Evolutionary conservation across 1,140 invertebrate genomes (phyloP), one percentile per base, ranked within the genome.

Genomic region (Lerema accius): DNA sequence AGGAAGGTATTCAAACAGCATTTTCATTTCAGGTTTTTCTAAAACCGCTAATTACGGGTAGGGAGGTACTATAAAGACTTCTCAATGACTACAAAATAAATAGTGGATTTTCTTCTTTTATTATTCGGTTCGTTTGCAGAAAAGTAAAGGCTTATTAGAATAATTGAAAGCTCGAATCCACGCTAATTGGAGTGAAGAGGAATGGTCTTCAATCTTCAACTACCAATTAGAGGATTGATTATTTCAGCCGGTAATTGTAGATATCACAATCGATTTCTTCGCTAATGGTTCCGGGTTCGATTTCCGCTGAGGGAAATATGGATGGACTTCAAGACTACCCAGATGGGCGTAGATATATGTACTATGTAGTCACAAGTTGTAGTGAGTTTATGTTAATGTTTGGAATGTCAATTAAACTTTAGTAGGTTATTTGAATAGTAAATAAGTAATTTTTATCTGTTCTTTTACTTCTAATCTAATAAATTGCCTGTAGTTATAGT

Each of bases 281-380:
- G 15, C 55, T 59, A 59, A 59, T 59, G 55, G 55, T 59, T 46
- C 55, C 43, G 55, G 55, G 42, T 59, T 59, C 43, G 43, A 59
- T 59, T 59, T 59, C 55, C 55, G 55, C 28, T 19, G 14, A 46
- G 23, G 26, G 42, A 58, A 58, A 58, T 58, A 58, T 58, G 23
- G 46, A 7, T 14, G 7, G 1, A 7, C 46, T 35, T 16, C 1
- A 35, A 35, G 14, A 6, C 0, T 3, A 35, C 13, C 7, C 28
- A 11, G 6, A 14, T 4, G n/a, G 46, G 28, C 9, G 5, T 23
- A 32, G 4, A 9, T 32, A 32, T 4, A 32, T 23, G 19, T 5
- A 5, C 19, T 23, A 5, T 23, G n/a, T n/a, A n/a, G n/a, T n/a
- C n/a, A n/a, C n/a, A n/a, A n/a, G n/a, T n/a, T n/a, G n/a, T n/a